These are phyloP conservation scores for Pyrrhosoma nymphula DNA, from an alignment of 2,888 invertebrate species.

Conservation along the genomic window DNA sequence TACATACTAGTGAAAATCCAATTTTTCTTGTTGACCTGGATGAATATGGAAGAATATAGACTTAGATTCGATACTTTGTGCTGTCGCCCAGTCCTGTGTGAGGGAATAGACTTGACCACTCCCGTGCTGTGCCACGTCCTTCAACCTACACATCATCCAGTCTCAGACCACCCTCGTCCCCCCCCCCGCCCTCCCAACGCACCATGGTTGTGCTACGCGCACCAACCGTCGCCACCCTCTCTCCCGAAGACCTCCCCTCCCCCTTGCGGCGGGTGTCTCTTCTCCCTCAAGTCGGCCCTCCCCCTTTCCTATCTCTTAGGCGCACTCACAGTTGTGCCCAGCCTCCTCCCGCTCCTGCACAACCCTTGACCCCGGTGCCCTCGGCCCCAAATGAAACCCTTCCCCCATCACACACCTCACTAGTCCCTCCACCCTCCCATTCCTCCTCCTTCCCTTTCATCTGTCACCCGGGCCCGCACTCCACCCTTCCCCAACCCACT, in stretches of 20 bases:
- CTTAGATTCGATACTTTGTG: too few relatives aligned
- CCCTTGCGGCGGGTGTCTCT: conserved; percentile 49
- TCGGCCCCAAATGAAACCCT: conserved; percentile 23
- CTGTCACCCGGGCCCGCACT: not conserved
- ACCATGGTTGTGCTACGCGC: not conserved
- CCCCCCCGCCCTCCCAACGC: not conserved
- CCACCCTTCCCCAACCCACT: not conserved
- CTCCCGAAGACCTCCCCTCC: conserved; percentile 65
- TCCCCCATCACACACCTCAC: conserved; percentile 52
- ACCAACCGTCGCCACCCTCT: conserved; percentile 70
- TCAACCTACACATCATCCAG: not conserved
- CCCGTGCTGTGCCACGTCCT: not conserved
- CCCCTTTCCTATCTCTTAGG: not conserved
- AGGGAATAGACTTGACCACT: not conserved
- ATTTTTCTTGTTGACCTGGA: too few relatives aligned
- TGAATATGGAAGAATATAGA: too few relatives aligned
- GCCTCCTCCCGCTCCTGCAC: not conserved
- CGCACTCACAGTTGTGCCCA: not conserved
- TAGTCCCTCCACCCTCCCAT: not conserved
- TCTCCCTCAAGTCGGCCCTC: conserved; percentile 16
- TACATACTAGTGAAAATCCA: too few relatives aligned
- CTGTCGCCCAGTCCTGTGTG: not conserved
- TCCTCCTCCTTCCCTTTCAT: not conserved
- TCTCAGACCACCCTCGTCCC: not conserved
- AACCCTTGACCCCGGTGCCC: conserved; percentile 14